Percentiles rank a stretch among this genome's conserved stretches.
Conservation (phyloP, 2,888 invertebrate genomes). For the Drosophila prostipennis region DNA sequence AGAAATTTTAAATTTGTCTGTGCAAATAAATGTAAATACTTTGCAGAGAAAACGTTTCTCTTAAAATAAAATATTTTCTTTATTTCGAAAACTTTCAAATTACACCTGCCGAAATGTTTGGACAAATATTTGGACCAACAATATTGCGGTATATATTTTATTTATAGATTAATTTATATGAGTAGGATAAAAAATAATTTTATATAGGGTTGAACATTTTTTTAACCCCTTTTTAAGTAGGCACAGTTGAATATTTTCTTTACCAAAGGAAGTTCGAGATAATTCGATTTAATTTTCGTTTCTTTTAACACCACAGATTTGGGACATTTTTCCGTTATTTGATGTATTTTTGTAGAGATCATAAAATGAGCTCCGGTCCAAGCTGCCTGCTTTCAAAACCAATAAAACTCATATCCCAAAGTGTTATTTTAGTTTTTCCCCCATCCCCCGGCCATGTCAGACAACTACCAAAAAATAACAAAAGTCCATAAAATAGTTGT, state of each 20-base stretch:
- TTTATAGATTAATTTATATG: too few species aligned
- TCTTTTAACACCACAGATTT: conserved; percentile 21
- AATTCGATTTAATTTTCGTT: background rate
- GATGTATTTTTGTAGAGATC: conserved; percentile 58
- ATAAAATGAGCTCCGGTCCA: conserved; percentile 50
- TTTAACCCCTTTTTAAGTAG: too few species aligned
- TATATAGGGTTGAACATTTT: too few species aligned
- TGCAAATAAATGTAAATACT: background rate
- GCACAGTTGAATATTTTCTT: background rate
- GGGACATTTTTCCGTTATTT: conserved; percentile 28
- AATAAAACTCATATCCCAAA: conserved; percentile 55
- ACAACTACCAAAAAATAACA: conserved; percentile 38
- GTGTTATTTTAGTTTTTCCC: conserved; percentile 67
- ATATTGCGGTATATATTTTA: too few species aligned
- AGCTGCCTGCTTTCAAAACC: conserved; percentile 60
- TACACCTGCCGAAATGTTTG: too few species aligned
- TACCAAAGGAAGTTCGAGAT: too few species aligned
- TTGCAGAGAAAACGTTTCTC: background rate
- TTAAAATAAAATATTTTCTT: background rate
- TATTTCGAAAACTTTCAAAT: background rate
- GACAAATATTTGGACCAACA: too few species aligned
- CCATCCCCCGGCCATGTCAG: conserved; percentile 12
- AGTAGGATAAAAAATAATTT: too few species aligned
- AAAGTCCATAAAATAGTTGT: conserved; percentile 61
- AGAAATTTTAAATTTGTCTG: background rate